Conservation (phyloP, 2,113 vertebrate species). For the Turnix velox region DNA sequence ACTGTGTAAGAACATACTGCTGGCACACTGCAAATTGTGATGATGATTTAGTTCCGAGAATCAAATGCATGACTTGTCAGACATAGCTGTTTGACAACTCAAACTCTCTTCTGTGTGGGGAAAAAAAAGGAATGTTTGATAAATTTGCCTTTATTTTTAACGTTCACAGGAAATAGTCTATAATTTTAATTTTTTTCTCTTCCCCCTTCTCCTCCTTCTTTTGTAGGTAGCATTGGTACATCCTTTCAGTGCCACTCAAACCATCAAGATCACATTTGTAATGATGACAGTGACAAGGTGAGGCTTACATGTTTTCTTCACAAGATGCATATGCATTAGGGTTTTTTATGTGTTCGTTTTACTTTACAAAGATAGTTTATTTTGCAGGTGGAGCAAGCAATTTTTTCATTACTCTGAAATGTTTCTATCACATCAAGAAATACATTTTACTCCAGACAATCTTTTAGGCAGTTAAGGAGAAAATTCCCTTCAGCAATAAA, state of each 20-base stretch:
- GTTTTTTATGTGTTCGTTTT: neutral
- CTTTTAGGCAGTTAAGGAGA: neutral
- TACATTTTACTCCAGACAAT: neutral
- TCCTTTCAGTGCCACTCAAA: slow-evolving; percentile 78
- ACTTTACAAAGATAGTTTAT: neutral
- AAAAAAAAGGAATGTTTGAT: neutral
- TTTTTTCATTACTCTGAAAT: neutral
- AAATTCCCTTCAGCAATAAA: neutral
- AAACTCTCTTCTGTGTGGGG: neutral
- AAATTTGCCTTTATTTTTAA: neutral
- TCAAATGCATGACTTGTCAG: neutral
- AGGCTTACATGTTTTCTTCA: slow-evolving; percentile 46
- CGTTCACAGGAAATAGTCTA: neutral
- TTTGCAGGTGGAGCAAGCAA: neutral
- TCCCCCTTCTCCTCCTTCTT: slow-evolving; percentile 17
- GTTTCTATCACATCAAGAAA: neutral
- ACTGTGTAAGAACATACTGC: neutral
- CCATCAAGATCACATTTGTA: slow-evolving; percentile 81
- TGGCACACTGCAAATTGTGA: neutral
- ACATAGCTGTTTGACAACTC: neutral
- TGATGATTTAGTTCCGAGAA: neutral
- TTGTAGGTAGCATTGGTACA: slow-evolving; percentile 77
- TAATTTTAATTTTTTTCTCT: slow-evolving; percentile 16
- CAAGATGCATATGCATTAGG: neutral
- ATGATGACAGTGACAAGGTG: slow-evolving; percentile 84